Evolutionary conservation across 2,113 vertebrate species (phyloP), one percentile per base, ranked within the genome.

Genomic region (Leiothrix lutea): DNA sequence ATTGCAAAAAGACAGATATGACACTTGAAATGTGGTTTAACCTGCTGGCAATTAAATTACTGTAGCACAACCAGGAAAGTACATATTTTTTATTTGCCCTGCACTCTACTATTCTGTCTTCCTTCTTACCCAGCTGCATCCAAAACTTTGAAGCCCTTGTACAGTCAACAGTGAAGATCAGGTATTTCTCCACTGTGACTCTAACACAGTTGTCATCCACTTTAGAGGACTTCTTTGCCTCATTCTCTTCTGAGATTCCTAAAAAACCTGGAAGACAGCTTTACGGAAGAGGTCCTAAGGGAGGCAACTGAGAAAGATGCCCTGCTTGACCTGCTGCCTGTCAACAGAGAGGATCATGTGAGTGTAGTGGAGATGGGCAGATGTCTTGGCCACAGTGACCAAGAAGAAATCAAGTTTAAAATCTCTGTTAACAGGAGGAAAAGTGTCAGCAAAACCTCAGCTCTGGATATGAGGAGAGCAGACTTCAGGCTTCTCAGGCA

Each of bases 341-440:
- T 38, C 22, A 60, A 53, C 26, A 77, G 18, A 77, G 28, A 38
- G 54, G 64, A 38, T 60, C n/a, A 69, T 36, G 18, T 53, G 38
- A 51, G 36, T 0, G 0, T 31, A 67, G 18, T 36, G 33, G 38
- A 69, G 38, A 78, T 33, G 45, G 28, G 18, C 2, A 2, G 28
- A 9, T 2, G 0, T 53, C 33, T 61, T 33, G 26, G 26, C 38
- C 54, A 53, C 4, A 3, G 14, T 45, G 19, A 28, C 14, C 38
- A 60, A 23, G 11, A 77, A 51, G 18, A 45, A 51, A 78, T 13
- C 0, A 0, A 53, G 18, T 60, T 83, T 33, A 38, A 51, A 69
- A 60, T 78, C 18, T 33, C 38, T 78, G 33, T 45, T 78, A 45
- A 61, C 12, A 56, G 33, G 12, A 69, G 22, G 22, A 45, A 51